These are phyloP conservation scores for Cataglyphis hispanica DNA, from an alignment of 1,140 invertebrate genomes.

Conservation along the genomic window DNA sequence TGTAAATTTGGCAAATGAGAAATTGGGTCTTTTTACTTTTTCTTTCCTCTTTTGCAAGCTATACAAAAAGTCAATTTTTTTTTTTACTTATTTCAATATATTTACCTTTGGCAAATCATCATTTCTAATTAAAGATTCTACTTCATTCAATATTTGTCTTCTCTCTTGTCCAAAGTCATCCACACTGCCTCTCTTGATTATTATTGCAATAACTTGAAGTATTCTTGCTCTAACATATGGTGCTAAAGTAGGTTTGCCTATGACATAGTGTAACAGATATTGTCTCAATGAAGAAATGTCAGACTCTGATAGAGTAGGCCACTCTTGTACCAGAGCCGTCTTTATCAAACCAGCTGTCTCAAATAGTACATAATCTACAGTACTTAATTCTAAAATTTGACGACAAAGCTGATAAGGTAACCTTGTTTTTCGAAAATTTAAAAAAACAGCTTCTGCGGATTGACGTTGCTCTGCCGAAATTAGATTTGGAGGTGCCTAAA, in stretches of 20 bases:
- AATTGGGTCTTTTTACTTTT: background rate
- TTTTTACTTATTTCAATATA: background rate
- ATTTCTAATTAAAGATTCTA: conserved; percentile 90
- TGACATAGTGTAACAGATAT: conserved; percentile 93
- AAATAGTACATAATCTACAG: conserved; percentile 94
- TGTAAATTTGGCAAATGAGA: conserved; percentile 80
- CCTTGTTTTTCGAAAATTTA: conserved; percentile 93
- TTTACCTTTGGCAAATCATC: conserved; percentile 87
- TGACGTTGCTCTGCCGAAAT: conserved; percentile 92
- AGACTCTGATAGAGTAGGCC: conserved; percentile 89
- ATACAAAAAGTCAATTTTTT: background rate
- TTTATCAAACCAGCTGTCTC: conserved; percentile 95
- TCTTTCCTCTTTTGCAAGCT: background rate
- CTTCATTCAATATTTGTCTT: conserved; percentile 90
- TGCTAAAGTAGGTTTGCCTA: conserved; percentile 88
- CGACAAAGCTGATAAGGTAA: conserved; percentile 93
- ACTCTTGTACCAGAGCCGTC: conserved; percentile 93
- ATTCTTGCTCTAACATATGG: conserved; percentile 90
- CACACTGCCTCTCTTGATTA: conserved; percentile 93
- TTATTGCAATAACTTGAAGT: conserved; percentile 93
- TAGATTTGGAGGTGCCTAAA: conserved; percentile 93
- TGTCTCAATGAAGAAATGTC: conserved; percentile 91
- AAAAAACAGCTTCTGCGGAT: conserved; percentile 92
- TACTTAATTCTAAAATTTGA: conserved; percentile 92
- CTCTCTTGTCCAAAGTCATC: conserved; percentile 91